Percentiles rank a stretch among this genome's conserved stretches.
Conservation (phyloP, 2,113 vertebrate genomes). For the Gallinago paraguaiae region DNA sequence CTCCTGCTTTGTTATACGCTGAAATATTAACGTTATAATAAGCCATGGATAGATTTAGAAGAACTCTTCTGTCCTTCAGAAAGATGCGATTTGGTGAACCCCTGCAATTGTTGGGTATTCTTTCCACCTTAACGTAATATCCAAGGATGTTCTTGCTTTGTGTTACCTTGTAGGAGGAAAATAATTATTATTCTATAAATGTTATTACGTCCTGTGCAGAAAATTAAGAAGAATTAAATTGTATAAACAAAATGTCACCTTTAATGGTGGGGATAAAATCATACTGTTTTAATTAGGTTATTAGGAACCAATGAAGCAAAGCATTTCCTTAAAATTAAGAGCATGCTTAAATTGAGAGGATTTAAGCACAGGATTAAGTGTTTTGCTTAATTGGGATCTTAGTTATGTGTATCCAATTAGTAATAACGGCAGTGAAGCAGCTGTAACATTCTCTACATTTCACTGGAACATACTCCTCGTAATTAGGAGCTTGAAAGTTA, state of each 20-base stretch:
- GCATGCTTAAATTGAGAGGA: background rate
- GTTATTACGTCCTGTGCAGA: background rate
- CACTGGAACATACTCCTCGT: background rate
- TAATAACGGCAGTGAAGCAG: background rate
- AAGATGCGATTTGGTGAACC: background rate
- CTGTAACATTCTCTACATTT: background rate
- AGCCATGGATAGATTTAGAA: slow-evolving; percentile 60
- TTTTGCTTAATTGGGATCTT: background rate
- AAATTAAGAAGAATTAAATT: background rate
- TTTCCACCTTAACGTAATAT: slow-evolving; percentile 30
- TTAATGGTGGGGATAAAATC: background rate
- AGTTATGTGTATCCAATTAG: background rate
- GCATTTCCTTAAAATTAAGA: background rate
- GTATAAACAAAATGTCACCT: background rate
- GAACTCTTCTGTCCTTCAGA: background rate
- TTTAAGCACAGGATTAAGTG: background rate
- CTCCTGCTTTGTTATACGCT: slow-evolving; percentile 56
- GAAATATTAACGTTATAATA: slow-evolving; percentile 42
- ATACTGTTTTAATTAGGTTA: background rate
- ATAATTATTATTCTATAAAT: background rate
- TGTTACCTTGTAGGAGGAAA: slow-evolving; percentile 7
- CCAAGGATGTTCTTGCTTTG: slow-evolving; percentile 22
- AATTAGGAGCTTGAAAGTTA: slow-evolving; percentile 27
- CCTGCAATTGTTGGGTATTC: slow-evolving; percentile 43
- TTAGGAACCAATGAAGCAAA: background rate